Evolutionary conservation across 2,797 vertebrate genomes (phyloP), one percentile per base, ranked within the genome.

Genomic region (Fringilla coelebs): DNA sequence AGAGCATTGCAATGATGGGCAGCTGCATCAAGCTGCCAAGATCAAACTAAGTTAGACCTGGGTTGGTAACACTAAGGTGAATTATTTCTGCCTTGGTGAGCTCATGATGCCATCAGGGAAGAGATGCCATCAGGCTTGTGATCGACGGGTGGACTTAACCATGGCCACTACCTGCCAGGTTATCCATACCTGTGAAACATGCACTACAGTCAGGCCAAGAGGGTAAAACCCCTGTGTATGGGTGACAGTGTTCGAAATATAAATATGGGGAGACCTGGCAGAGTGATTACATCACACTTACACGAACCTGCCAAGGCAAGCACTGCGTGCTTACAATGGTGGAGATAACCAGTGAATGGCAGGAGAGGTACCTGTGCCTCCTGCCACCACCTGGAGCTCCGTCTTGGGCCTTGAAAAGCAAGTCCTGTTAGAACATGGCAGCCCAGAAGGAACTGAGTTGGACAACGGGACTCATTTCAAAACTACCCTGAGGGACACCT

Each of bases 1-100:
- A 6, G 11, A 63, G 17, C 21, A 32, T 0, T 5, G 1, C 57
- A 55, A 48, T 9, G 62, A 26, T 1, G 0, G 17, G 21, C 5
- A 40, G 14, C 14, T 31, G 7, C 7, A 54, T 26, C 11, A 34
- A 55, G 34, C 9, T 48, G 34, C 20, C 48, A 38, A 48, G 9
- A 40, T 34, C 20, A 15, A 54, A 62, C 13, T 25, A 36, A 38
- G 40, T 38, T 14, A n/a, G 17, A 46, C 29, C 13, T 46, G 40
- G n/a, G 52, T 2, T 61, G n/a, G 17, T 5, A 68, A 31, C 19
- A 34, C 6, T 17, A n/a, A 22, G 20, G 17, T 68, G n/a, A 54
- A 20, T 34, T 61, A 40, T n/a, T 61, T 61, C 46, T n/a, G 40
- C 8, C 32, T 58, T 36, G 16, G 34, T 58, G 24, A 34, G 57